Evolutionary conservation across 2,797 vertebrate species (phyloP).

Genomic region (Trachops cirrhosus): DNA sequence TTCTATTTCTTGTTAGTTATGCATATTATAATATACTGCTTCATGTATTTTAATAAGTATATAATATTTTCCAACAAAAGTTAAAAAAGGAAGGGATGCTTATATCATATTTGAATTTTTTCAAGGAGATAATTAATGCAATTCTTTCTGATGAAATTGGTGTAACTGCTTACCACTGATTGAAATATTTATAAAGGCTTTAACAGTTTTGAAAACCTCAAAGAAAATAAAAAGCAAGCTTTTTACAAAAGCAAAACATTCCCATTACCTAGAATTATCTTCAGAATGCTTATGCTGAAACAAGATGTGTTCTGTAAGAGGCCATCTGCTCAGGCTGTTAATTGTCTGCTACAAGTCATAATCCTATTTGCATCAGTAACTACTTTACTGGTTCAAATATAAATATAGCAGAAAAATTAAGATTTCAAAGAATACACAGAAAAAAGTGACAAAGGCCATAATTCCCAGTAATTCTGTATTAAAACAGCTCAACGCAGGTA

Average conservation of each 20-base stretch:
- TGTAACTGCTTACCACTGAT: neutral
- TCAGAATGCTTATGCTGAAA: conserved; percentile 22
- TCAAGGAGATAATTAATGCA: neutral
- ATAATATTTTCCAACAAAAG: neutral
- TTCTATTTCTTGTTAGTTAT: neutral
- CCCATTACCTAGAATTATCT: conserved; percentile 29
- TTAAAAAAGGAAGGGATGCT: neutral
- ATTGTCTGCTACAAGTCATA: conserved; percentile 58
- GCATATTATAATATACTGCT: neutral
- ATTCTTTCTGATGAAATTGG: conserved; percentile 9
- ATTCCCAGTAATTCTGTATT: conserved; percentile 17
- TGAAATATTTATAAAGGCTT: neutral
- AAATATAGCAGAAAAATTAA: conserved; percentile 28
- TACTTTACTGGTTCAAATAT: conserved; percentile 54
- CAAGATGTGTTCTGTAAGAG: conserved; percentile 43
- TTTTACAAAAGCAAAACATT: conserved; percentile 28
- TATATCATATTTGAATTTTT: neutral
- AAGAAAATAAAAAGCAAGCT: conserved; percentile 23
- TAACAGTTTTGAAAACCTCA: conserved; percentile 10
- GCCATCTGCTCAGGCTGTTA: conserved; percentile 57
- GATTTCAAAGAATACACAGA: conserved; percentile 32
- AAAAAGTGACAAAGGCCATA: conserved; percentile 22
- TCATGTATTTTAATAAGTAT: neutral
- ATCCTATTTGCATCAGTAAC: conserved; percentile 62
- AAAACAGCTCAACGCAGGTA: neutral